Evolutionary conservation across 2,797 vertebrate genomes (phyloP).

Genomic region (Centroberyx gerrardi): DNA sequence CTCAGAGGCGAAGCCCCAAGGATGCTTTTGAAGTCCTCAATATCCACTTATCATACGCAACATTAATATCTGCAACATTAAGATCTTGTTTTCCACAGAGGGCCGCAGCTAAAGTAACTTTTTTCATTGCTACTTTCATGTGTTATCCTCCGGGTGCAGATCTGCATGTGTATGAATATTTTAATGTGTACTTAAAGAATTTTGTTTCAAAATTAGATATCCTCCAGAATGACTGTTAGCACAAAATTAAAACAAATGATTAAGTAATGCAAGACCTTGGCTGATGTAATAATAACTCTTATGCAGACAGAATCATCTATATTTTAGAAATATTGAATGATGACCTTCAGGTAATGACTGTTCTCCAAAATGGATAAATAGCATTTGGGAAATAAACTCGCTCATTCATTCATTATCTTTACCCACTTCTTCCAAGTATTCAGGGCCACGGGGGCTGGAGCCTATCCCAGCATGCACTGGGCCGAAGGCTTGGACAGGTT

Average conservation of each 20-base stretch:
- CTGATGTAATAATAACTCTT: constrained; percentile 48
- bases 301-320: not conserved
- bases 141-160: constrained; percentile 52
- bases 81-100: constrained; percentile 46
- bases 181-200: constrained; percentile 70
- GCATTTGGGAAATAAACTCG: not conserved
- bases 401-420: constrained; percentile 7
- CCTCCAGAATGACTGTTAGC: constrained; percentile 36
- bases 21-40: constrained; percentile 39
- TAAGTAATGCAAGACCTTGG: constrained; percentile 34
- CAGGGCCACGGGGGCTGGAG: too few relatives aligned
- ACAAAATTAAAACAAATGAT: constrained; percentile 53
- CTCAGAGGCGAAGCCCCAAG: constrained; percentile 36
- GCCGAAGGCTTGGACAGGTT: too few relatives aligned
- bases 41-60: constrained; percentile 60
- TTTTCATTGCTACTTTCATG: constrained; percentile 56
- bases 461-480: too few relatives aligned
- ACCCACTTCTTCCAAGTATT: not conserved
- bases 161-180: constrained; percentile 66
- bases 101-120: constrained; percentile 44
- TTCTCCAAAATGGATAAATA: constrained; percentile 1
- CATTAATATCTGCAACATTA: constrained; percentile 60
- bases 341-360: constrained; percentile 27
- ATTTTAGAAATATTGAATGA: constrained; percentile 17
- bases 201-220: constrained; percentile 64